Evolutionary conservation across 2,888 invertebrate genomes (phyloP).

Genomic region (Epiblema foenella): DNA sequence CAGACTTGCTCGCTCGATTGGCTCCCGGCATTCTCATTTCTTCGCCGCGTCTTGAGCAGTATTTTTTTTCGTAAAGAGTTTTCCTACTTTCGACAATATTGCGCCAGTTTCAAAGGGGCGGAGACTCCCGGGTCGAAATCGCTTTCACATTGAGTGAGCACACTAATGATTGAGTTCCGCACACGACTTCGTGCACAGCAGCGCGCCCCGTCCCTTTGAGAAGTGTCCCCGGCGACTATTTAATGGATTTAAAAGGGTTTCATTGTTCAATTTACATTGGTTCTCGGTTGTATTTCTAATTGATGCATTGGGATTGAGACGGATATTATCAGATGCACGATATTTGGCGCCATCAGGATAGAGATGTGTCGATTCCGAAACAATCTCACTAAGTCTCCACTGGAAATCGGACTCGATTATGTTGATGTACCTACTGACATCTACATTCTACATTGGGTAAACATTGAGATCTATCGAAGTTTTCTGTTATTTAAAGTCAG

Average conservation of each 20-base stretch:
- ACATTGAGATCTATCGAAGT: not conserved
- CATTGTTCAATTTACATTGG: conserved; percentile 55
- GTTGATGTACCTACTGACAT: not conserved
- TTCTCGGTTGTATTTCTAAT: conserved; percentile 22
- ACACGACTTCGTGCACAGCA: conserved; percentile 59
- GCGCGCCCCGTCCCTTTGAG: conserved; percentile 68
- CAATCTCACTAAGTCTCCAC: not conserved
- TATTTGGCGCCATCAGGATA: not conserved
- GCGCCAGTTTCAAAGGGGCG: conserved; percentile 79
- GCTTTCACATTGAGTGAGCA: conserved; percentile 83
- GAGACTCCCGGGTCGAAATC: conserved; percentile 77
- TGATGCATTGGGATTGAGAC: conserved; percentile 15
- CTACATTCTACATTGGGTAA: not conserved
- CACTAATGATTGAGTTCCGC: conserved; percentile 84
- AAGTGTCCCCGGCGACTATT: conserved; percentile 62
- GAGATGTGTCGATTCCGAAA: not conserved
- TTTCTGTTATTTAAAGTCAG: not conserved
- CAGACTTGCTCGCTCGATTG: conserved; percentile 77
- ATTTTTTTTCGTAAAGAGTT: conserved; percentile 78
- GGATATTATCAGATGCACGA: conserved; percentile 8
- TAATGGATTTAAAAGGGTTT: conserved; percentile 78
- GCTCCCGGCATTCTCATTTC: conserved; percentile 78
- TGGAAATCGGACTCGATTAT: not conserved
- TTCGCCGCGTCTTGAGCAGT: conserved; percentile 70
- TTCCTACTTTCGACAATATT: conserved; percentile 83